phyloP scores from a whole-genome alignment of 2,113 vertebrate species.

The Cisticola juncidis region DNA sequence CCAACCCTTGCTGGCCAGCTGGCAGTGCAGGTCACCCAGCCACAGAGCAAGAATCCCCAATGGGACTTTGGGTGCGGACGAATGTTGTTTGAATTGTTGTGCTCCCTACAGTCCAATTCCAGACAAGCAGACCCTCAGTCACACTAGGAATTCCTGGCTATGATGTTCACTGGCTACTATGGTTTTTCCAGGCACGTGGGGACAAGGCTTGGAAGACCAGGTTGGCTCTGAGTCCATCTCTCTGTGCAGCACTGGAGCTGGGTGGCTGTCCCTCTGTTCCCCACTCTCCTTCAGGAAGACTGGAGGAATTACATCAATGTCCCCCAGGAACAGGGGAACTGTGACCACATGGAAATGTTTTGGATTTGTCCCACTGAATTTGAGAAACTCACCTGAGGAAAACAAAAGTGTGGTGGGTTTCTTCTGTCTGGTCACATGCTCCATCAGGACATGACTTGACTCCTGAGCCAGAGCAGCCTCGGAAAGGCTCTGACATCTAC shows the following conservation, averaged over 20 bases:
- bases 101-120: neutral
- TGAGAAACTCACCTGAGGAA: neutral
- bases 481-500: neutral
- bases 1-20: neutral
- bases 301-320: neutral
- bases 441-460: neutral
- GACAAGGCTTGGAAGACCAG: neutral
- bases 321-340: neutral
- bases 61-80: neutral
- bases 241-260: neutral
- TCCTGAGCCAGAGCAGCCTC: neutral
- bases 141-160: neutral
- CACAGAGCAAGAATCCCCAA: neutral
- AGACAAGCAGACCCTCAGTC: neutral
- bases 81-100: neutral
- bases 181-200: neutral
- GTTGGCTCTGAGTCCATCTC: neutral
- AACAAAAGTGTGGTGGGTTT: neutral
- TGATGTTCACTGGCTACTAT: neutral
- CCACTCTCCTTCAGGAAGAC: neutral
- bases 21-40: neutral
- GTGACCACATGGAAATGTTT: accelerated
- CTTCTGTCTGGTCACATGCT: neutral
- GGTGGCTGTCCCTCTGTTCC: neutral
- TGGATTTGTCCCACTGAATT: neutral